Evolutionary conservation across 2,888 invertebrate species (phyloP), one percentile per base, ranked within the genome.

Genomic region (Acanthosepion pharaonis): DNA sequence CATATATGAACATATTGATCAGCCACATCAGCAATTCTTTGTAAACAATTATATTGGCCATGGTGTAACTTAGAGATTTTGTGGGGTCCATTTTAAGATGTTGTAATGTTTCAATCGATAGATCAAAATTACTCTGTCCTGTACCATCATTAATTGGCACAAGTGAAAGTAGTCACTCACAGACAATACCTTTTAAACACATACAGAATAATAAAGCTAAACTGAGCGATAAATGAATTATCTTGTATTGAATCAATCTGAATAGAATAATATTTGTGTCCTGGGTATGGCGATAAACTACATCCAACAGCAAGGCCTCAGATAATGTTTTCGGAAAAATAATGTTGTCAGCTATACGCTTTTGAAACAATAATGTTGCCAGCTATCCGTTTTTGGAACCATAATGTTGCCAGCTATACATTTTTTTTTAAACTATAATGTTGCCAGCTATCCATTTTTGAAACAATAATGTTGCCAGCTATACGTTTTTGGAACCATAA

Each of bases 101-200:
- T 1, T 93, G 93, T 93, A 33, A 48, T 42, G 93, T 93, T 93
- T 8, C 93, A 93, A 42, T 93, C 42, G 33, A 6, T 93, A 20
- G 93, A 93, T 48, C 93, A 33, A 93, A 93, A 33, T n/a, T 20
- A n/a, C 93, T 6, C 42, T 93, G 49, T 93, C 42, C 33, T 93
- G 91, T 91, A 91, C 91, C 11, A 2, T 91, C 91, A 91, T 18
- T 23, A 91, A 3, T 91, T 91, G 91, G 91, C 91, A 91, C 91
- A 91, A 91, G 0, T 91, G 91, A 91, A 42, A 93, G 93, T 20
- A 93, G 93, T 93, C 93, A 25, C 93, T 93, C 93, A 93, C 93
- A 93, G 8, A 42, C 33, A 93, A 42, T 42, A 42, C 42, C 93
- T 93, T 93, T 42, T 33, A 93, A 93, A 42, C 93, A 93, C 93